Base-by-base conservation (phyloP, 2,888 invertebrate species). In the Venusia cambrica region DNA sequence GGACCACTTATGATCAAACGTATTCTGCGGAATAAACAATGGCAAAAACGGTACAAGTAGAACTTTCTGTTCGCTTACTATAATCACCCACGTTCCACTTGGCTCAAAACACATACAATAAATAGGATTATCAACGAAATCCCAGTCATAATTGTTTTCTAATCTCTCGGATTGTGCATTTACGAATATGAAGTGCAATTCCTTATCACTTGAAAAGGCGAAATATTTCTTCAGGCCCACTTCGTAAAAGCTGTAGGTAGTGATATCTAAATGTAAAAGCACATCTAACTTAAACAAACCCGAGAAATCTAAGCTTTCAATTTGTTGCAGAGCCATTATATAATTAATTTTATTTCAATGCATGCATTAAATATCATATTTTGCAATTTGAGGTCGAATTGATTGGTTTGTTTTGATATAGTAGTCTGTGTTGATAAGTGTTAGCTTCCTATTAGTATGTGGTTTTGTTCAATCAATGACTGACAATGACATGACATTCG, bases 51-150 rank as follows among this genome's bases (percentile, higher is more conserved):
- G 88, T n/a, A 87, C 80, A n/a, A 87, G 62, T 12, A 87, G 57
- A 3, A 88, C 64, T 49, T 84, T 85, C 45, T 78, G 78, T 63
- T 88, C 88, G 73, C 90, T 89, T 38, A 90, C 78, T 47, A 91
- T 87, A 10, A 94, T 76, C 11, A 94, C 79, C 94, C 94, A 94
- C 19, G 92, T 91, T 32, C 95, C 95, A 38, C 92, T 90, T 1
- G 94, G 93, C 78, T 96, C 95, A 74, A 96, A 96, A 70, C 95
- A 94, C 69, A 95, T 85, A 62, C 92, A 92, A 64, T 92, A 89
- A 37, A 93, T 89, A 16, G 78, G 83, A 69, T 85, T 84, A 45
- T 85, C 83, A 11, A 75, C 38, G 45, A 83, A 84, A 61, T 87
- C 85, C 88, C 88, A 88, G 46, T 84, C 80, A 48, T 76, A 80